Evolutionary conservation across 2,888 invertebrate genomes (phyloP).

Genomic region (Perithous albicinctus): DNA sequence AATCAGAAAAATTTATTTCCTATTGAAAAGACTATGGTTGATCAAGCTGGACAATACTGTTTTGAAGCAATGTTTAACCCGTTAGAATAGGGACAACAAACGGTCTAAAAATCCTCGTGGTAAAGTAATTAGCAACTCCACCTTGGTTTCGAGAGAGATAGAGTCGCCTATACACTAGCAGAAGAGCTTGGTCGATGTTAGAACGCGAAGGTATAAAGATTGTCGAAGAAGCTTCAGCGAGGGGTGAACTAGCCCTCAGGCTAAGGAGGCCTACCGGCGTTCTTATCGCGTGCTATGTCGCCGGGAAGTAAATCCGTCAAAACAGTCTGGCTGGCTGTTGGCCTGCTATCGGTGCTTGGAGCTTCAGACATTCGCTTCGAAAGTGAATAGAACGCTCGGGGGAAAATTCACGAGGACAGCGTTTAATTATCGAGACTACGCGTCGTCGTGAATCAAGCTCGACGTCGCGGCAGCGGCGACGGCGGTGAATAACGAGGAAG

Average conservation of each 20-base stretch:
- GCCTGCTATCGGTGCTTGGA: slow-evolving; percentile 10
- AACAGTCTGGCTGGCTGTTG: slow-evolving; percentile 34
- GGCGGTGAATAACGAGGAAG: slow-evolving; percentile 21
- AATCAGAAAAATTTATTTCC: too few relatives aligned
- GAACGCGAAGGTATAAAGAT: slow-evolving; percentile 19
- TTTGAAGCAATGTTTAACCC: too few relatives aligned
- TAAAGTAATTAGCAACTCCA: slow-evolving; percentile 20
- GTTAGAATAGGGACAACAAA: too few relatives aligned
- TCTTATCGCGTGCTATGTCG: slow-evolving; percentile 64
- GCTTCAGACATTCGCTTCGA: neutral
- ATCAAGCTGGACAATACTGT: too few relatives aligned
- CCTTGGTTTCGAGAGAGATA: too few relatives aligned
- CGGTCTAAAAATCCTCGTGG: too few relatives aligned
- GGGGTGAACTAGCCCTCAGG: slow-evolving; percentile 25
- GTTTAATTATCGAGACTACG: slow-evolving; percentile 63
- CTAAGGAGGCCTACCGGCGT: slow-evolving; percentile 45
- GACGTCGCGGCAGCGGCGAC: slow-evolving; percentile 14
- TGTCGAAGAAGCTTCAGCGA: neutral
- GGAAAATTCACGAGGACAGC: slow-evolving; percentile 57
- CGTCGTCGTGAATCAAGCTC: slow-evolving; percentile 58
- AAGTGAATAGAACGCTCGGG: slow-evolving; percentile 52
- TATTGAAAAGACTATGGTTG: too few relatives aligned
- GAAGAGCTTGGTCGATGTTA: too few relatives aligned
- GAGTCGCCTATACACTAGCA: too few relatives aligned
- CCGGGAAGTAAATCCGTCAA: slow-evolving; percentile 66